Evolutionary conservation across 2,888 invertebrate species (phyloP).

Genomic region (Platycheirus albimanus): DNA sequence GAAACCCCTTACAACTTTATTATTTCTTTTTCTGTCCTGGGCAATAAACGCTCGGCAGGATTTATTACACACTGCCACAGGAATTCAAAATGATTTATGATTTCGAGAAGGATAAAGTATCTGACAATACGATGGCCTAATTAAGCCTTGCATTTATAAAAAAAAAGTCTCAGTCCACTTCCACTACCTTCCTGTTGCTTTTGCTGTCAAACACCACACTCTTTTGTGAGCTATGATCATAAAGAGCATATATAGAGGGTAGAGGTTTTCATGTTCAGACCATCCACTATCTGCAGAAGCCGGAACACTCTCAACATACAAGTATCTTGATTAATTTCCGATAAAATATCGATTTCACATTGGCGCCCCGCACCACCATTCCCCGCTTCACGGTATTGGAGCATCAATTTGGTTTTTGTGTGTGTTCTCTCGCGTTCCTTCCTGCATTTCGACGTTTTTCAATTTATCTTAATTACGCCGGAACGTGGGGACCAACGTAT

Average conservation of each 20-base stretch:
- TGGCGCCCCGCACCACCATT: no score
- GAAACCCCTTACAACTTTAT: slow-evolving; percentile 35
- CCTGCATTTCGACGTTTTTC: slow-evolving; percentile 50
- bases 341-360: slow-evolving; percentile 63
- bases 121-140: slow-evolving; percentile 45
- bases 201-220: slow-evolving; percentile 26
- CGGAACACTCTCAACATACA: slow-evolving; percentile 21
- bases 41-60: neutral
- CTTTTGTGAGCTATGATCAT: slow-evolving; percentile 56
- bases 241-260: neutral
- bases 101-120: slow-evolving; percentile 15
- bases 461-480: slow-evolving; percentile 72
- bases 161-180: slow-evolving; percentile 5
- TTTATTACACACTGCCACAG: neutral
- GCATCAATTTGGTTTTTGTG: slow-evolving; percentile 24
- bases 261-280: neutral
- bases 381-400: slow-evolving; percentile 40
- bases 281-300: neutral
- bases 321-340: slow-evolving; percentile 59
- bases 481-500: slow-evolving; percentile 61
- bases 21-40: slow-evolving; percentile 4
- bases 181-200: neutral
- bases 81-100: slow-evolving; percentile 65
- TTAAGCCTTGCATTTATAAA: slow-evolving; percentile 41
- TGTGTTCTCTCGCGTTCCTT: slow-evolving; percentile 11